Percentiles rank a stretch among this genome's conserved stretches.
Evolutionary conservation across 2,113 vertebrate genomes (phyloP).

Genomic region (Azemiops feae): DNA sequence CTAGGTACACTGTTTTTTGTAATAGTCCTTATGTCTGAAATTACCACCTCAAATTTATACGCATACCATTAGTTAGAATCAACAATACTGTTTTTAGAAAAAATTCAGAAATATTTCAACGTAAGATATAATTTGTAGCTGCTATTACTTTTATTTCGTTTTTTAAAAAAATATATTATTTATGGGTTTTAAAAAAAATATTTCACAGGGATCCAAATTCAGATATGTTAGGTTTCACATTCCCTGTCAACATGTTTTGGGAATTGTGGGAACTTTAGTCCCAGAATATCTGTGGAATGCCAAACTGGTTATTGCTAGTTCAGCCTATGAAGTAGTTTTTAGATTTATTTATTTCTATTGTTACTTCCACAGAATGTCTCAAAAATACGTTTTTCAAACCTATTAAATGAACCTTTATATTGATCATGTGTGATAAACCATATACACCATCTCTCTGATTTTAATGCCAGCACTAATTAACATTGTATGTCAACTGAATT

Average conservation of each 20-base stretch:
- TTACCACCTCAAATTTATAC: not conserved
- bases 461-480: not conserved
- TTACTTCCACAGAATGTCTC: not conserved
- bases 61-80: conserved; percentile 6
- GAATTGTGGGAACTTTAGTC: not conserved
- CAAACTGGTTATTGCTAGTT: not conserved
- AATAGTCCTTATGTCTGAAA: not conserved
- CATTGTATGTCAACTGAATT: conserved; percentile 10
- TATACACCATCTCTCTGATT: conserved; percentile 29
- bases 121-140: not conserved
- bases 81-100: not conserved
- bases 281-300: not conserved
- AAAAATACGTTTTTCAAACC: not conserved
- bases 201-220: not conserved
- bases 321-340: not conserved
- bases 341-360: not conserved
- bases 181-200: not conserved
- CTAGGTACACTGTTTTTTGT: not conserved
- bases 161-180: not conserved
- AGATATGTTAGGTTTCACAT: not conserved
- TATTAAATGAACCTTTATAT: conserved; percentile 5
- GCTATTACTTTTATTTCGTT: not conserved
- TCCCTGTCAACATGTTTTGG: not conserved
- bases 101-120: not conserved
- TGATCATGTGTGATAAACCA: conserved; percentile 28